Base-by-base conservation (phyloP, 1,140 invertebrate genomes). In the Physella acuta region DNA sequence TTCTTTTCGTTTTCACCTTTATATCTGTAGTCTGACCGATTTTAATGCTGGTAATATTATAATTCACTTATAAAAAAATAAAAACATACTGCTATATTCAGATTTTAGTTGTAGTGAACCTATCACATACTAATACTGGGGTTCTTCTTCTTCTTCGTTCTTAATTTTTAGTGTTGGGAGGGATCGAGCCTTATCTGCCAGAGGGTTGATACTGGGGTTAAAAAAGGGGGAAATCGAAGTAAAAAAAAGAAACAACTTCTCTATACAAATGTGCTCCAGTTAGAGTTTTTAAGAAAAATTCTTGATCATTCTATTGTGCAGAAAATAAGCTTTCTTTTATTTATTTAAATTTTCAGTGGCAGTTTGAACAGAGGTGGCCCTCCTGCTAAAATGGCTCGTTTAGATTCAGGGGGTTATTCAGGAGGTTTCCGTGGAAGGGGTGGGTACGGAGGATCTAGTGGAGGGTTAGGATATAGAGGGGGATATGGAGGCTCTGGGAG, bases 341-440 rank as follows among this genome's bases (percentile, higher is more conserved):
- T 49, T 31, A 26, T 53, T 65, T 39, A 64, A 33, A 31, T 3
- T 58, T 68, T 59, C 51, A 68, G 66, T 11, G 66, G 36, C 30
- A 51, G 26, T 33, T 60, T 60, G 33, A 28, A 56, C 20, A 17
- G 37, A 20, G 31, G 37, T 28, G 2, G 37, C 8, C 55, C 55
- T 68, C 66, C 66, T 20, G 16, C 55, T 14, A 68, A 68, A 56
- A 68, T 68, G 66, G 26, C 28, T 30, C 66, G 66, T 26, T 36
- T 51, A 11, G 55, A 68, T 37, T 5, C 11, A 20, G 49, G 51
- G 4, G 30, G 26, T 20, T 1, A 17, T 0, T 2, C 34, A 24
- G 60, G 58, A 17, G 28, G 14, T 63, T 24, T 5, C 14, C 24
- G 62, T 31, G 44, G 62, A 24, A 34, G 34, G 26, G 62, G 44